Base-by-base conservation (phyloP, 1,140 invertebrate species). In the Metaphire vulgaris region DNA sequence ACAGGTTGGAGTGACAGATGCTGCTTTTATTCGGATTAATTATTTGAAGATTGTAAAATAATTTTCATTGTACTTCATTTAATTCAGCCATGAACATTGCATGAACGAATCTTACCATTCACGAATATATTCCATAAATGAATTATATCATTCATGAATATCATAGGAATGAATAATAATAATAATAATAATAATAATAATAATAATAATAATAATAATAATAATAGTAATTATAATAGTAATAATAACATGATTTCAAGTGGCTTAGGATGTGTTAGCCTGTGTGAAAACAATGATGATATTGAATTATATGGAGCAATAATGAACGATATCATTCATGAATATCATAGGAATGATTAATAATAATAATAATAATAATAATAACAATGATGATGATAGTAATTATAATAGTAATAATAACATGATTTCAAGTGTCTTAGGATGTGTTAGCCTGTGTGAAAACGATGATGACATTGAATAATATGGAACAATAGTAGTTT, bases 1-100 rank as follows among this genome's bases (percentile, higher is more conserved):
- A 87, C 93, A 96, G 85, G 88, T 89, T 80, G 64, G 77, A 72
- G 6, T 21, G 41, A 21, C 6, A 56, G 41, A 12, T 56, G n/a
- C 67, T 28, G 67, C 30, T 26, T 28, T 69, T 12, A 15, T 65
- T 65, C 56, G 14, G 26, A 65, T 65, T 65, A 15, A 65, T 65
- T 65, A 15, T 15, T 65, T 26, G 26, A 65, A 65, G 26, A 65
- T 65, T 65, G 26, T 15, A 65, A 65, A 65, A 65, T 68, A 15
- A 67, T 67, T 67, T 1, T 14, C 26, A 1, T 67, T 67, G 1
- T 67, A 67, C 1, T 67, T 67, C 1, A 67, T 1, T 1, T 29
- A 1, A 29, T n/a, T n/a, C n/a, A n/a, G n/a, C n/a, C n/a, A n/a
- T n/a, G n/a, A n/a, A n/a, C n/a, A n/a, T n/a, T n/a, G n/a, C n/a